A percentile compares a stretch with the other conserved stretches of the same genome.
phyloP scores from a whole-genome alignment of 2,888 invertebrate species.

The Drosophila mayaguana region DNA sequence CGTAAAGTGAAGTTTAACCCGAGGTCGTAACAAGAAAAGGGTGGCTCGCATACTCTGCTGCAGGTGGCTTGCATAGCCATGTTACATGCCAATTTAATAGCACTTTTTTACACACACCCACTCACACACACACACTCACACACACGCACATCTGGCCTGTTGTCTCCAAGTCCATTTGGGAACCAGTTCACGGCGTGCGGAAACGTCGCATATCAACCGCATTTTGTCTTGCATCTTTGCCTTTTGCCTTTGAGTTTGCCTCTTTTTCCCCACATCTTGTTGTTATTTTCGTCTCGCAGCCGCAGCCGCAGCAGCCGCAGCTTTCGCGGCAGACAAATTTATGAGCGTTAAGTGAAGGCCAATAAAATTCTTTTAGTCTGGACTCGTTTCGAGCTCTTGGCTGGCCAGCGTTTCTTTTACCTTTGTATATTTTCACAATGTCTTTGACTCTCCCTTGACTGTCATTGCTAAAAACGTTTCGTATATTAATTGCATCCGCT shows the following conservation, averaged over 20 bases:
- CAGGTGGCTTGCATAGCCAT: slow-evolving; percentile 55
- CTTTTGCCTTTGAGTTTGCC: slow-evolving; percentile 6
- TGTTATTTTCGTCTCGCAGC: slow-evolving; percentile 36
- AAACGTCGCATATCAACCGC: slow-evolving; percentile 73
- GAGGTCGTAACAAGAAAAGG: slow-evolving; percentile 72
- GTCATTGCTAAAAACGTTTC: background rate
- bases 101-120: slow-evolving; percentile 57
- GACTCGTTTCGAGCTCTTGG: slow-evolving; percentile 37
- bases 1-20: slow-evolving; percentile 59
- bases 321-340: slow-evolving; percentile 74
- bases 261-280: slow-evolving; percentile 1
- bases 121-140: slow-evolving; percentile 27
- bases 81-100: slow-evolving; percentile 62
- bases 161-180: slow-evolving; percentile 31
- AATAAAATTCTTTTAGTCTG: slow-evolving; percentile 79
- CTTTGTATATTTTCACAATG: slow-evolving; percentile 20
- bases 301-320: slow-evolving; percentile 17
- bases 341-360: slow-evolving; percentile 81
- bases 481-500: slow-evolving; percentile 29
- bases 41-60: slow-evolving; percentile 37
- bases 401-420: slow-evolving; percentile 20
- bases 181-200: slow-evolving; percentile 71
- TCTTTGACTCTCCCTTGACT: background rate
- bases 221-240: slow-evolving; percentile 49
- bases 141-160: slow-evolving; percentile 14